phyloP scores from a whole-genome alignment of 1,140 invertebrate species.

The Scaptodrosophila lebanonensis region DNA sequence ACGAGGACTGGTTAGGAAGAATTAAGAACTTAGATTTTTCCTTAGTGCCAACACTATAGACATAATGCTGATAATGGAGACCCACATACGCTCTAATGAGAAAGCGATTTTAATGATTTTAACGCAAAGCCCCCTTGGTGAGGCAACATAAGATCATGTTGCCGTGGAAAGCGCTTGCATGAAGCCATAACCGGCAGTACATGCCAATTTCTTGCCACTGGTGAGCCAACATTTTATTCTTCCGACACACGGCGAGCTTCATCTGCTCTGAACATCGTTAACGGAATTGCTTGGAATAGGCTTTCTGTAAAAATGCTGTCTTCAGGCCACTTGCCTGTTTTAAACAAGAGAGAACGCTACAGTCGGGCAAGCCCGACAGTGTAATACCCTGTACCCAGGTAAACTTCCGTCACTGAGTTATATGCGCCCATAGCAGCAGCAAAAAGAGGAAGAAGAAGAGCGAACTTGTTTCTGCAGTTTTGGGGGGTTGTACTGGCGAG shows the following conservation, averaged over 20 bases:
- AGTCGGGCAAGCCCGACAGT: too few relatives aligned
- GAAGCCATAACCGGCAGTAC: constrained; percentile 4
- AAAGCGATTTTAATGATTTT: constrained; percentile 16
- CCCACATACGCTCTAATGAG: constrained; percentile 5
- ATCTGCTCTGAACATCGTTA: background rate
- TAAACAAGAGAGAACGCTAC: too few relatives aligned
- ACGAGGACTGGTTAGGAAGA: constrained; percentile 5
- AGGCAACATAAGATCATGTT: constrained; percentile 5
- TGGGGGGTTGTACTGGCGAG: too few relatives aligned
- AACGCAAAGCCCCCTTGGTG: constrained; percentile 17
- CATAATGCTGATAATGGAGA: constrained; percentile 1
- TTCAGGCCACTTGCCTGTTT: constrained; percentile 6
- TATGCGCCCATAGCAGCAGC: too few relatives aligned
- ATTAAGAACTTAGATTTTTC: background rate
- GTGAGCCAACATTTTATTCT: constrained; percentile 12
- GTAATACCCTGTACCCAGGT: too few relatives aligned
- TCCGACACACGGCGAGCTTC: background rate
- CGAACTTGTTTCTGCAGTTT: too few relatives aligned
- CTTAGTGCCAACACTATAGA: too few relatives aligned
- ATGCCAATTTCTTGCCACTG: constrained; percentile 10
- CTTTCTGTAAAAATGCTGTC: constrained; percentile 1
- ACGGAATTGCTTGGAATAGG: background rate
- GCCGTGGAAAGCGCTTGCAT: constrained; percentile 4
- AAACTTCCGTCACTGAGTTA: too few relatives aligned
- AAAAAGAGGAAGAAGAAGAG: too few relatives aligned